A percentile compares a stretch with the other conserved stretches of the same genome.
phyloP scores from a whole-genome alignment of 2,888 invertebrate genomes.

The Troides oblongomaculatus region DNA sequence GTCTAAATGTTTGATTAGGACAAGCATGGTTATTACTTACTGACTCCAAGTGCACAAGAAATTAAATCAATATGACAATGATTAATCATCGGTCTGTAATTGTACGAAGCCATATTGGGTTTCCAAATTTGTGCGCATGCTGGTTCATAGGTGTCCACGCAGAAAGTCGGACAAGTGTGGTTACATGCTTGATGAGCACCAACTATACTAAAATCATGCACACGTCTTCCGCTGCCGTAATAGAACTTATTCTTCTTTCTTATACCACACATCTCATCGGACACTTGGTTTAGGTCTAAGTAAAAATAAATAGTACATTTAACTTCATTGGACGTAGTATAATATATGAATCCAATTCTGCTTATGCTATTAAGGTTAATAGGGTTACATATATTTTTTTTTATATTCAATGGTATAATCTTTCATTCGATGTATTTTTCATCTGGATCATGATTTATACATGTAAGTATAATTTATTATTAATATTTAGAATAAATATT shows the following conservation, averaged over 20 bases:
- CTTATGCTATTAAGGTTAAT: background rate
- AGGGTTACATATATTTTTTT: background rate
- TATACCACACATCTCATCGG: slow-evolving; percentile 43
- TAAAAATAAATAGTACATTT: slow-evolving; percentile 27
- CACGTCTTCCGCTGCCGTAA: slow-evolving; percentile 41
- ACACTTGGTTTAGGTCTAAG: slow-evolving; percentile 48
- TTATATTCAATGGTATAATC: background rate
- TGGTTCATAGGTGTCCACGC: slow-evolving; percentile 61
- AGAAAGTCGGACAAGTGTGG: slow-evolving; percentile 65
- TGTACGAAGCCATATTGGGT: slow-evolving; percentile 34
- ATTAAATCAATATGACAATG: slow-evolving; percentile 70
- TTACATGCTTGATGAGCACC: slow-evolving; percentile 65
- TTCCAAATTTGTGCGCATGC: slow-evolving; percentile 62
- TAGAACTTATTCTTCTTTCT: slow-evolving; percentile 4
- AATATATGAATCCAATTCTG: background rate
- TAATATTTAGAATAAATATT: background rate
- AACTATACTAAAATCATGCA: slow-evolving; percentile 54
- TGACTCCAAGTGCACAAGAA: slow-evolving; percentile 60
- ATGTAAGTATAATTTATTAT: background rate
- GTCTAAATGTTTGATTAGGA: background rate
- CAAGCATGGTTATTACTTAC: slow-evolving; percentile 48
- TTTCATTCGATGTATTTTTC: background rate
- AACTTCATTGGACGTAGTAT: background rate
- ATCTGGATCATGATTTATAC: background rate
- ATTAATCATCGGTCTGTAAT: slow-evolving; percentile 56